Conservation (phyloP, 2,888 invertebrate species). For the Philopedon plagiatum region DNA sequence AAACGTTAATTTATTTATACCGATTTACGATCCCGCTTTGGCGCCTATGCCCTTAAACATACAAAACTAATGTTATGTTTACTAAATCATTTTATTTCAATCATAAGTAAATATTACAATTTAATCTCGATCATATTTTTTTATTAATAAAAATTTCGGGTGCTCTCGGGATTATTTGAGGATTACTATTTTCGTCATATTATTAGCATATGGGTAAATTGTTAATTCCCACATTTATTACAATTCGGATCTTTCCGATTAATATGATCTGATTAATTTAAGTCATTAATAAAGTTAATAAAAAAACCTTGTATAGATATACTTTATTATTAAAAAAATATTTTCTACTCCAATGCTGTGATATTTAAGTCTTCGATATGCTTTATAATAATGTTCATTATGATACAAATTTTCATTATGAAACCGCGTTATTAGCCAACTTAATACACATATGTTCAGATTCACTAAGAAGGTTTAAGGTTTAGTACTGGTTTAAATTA, state of each 20-base stretch:
- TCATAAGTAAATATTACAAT: constrained; percentile 16
- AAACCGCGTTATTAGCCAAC: too few species aligned
- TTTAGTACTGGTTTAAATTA: too few species aligned
- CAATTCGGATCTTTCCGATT: background rate
- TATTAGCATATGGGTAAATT: background rate
- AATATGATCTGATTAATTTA: background rate
- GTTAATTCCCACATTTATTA: background rate
- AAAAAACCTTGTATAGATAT: too few species aligned
- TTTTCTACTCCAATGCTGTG: too few species aligned
- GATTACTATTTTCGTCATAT: background rate
- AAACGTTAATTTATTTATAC: too few species aligned
- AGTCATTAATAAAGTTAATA: background rate
- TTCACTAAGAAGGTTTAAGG: too few species aligned
- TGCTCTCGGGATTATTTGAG: background rate
- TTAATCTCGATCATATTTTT: background rate
- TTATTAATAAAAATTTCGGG: constrained; percentile 1
- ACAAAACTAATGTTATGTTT: background rate
- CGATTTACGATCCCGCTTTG: too few species aligned
- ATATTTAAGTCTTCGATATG: too few species aligned
- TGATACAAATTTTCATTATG: too few species aligned
- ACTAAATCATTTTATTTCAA: background rate
- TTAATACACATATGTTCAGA: too few species aligned
- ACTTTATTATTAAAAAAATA: too few species aligned
- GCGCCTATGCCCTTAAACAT: background rate
- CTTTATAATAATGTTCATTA: too few species aligned